Percentiles rank a stretch among this genome's conserved stretches.
Evolutionary conservation across 2,888 invertebrate genomes (phyloP).

Genomic region (Trichacis sp.): DNA sequence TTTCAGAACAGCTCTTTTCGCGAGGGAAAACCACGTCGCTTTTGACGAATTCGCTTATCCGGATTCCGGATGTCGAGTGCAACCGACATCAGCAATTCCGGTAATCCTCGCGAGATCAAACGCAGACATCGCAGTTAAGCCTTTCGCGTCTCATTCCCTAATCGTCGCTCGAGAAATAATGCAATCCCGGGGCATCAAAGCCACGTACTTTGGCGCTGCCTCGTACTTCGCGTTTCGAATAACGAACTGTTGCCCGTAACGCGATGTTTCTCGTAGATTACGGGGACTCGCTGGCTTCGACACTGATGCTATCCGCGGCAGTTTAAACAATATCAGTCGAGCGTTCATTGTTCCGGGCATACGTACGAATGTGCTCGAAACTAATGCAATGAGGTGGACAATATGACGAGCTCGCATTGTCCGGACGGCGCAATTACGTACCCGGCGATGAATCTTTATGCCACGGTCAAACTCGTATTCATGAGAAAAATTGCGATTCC

Average conservation of each 20-base stretch:
- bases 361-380: background rate
- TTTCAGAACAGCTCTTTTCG: too few species aligned
- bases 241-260: too few species aligned
- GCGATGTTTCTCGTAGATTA: background rate
- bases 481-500: background rate
- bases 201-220: too few species aligned
- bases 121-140: background rate
- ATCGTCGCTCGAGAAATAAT: background rate
- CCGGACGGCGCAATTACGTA: background rate
- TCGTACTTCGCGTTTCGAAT: too few species aligned
- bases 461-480: background rate
- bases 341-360: background rate
- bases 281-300: background rate
- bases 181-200: background rate
- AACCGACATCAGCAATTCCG: background rate
- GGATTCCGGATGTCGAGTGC: background rate
- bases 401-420: background rate
- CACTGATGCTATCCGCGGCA: background rate
- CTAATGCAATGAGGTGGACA: background rate
- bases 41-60: background rate
- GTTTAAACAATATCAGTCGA: background rate
- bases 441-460: background rate
- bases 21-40: background rate
- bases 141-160: background rate
- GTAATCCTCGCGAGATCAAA: background rate